Conservation (phyloP, 2,888 invertebrate species). For the Hypomecis punctinalis region DNA sequence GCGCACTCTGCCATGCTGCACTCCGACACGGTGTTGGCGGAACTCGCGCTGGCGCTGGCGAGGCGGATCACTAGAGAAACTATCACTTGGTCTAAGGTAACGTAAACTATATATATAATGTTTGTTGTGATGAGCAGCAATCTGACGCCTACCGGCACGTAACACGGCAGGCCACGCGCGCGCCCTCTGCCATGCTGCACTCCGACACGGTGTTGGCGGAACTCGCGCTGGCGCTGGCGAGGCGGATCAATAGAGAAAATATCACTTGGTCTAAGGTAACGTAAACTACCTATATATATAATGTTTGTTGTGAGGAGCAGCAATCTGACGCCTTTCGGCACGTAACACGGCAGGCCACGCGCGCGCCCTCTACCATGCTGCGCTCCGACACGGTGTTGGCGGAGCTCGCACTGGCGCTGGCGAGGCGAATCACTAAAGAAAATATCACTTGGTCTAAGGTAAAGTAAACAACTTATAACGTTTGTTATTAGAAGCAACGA, state of each 20-base stretch:
- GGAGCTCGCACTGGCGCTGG: conserved; percentile 88
- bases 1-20: conserved; percentile 85
- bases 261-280: conserved; percentile 94
- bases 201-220: conserved; percentile 86
- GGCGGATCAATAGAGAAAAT: conserved; percentile 89
- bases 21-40: conserved; percentile 85
- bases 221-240: conserved; percentile 88
- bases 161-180: conserved; percentile 89
- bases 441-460: conserved; percentile 94
- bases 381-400: conserved; percentile 86
- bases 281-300: too few species aligned
- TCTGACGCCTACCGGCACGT: too few species aligned
- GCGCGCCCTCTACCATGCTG: conserved; percentile 84
- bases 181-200: conserved; percentile 84
- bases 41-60: conserved; percentile 88
- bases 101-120: too few species aligned
- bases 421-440: conserved; percentile 88
- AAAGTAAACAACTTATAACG: conserved; percentile 9
- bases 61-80: conserved; percentile 89
- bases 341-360: conserved; percentile 89
- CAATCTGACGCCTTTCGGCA: conserved; percentile 90
- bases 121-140: too few species aligned
- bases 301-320: conserved; percentile 84
- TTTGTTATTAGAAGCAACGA: too few species aligned
- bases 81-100: conserved; percentile 92